These are phyloP conservation scores for Amblyopsis hoosieri DNA, from an alignment of 2,797 vertebrate genomes.

Conservation along the genomic window DNA sequence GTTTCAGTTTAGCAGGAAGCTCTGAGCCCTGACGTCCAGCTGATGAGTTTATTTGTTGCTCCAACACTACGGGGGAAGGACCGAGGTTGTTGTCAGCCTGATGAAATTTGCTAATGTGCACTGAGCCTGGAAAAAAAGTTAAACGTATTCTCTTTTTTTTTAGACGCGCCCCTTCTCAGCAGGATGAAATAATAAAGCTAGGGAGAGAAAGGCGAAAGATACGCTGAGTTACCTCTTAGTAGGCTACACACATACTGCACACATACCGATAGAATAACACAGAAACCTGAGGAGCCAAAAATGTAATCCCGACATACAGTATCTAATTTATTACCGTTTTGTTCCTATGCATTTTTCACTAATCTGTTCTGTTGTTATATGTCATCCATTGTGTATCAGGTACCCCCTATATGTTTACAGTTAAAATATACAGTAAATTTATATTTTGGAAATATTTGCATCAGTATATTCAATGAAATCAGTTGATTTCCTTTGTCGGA, in stretches of 20 bases:
- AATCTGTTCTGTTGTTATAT: background rate
- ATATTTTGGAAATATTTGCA: slow-evolving; percentile 3
- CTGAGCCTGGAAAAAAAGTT: slow-evolving; percentile 28
- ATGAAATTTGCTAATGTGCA: slow-evolving; percentile 36
- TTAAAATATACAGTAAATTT: background rate
- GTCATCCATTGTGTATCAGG: background rate
- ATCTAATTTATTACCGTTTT: too few species aligned
- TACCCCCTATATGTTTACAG: background rate
- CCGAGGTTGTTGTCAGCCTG: slow-evolving; percentile 39
- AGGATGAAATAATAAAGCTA: slow-evolving; percentile 8
- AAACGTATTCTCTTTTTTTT: slow-evolving; percentile 18
- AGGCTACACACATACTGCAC: background rate
- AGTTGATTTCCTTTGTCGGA: slow-evolving; percentile 6
- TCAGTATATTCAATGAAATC: background rate
- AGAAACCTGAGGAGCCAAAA: background rate
- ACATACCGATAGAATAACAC: background rate
- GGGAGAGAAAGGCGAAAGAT: background rate
- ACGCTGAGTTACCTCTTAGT: background rate
- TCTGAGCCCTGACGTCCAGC: slow-evolving; percentile 37
- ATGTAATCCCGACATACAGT: background rate
- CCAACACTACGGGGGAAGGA: slow-evolving; percentile 32
- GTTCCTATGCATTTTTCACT: background rate
- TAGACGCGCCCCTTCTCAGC: slow-evolving; percentile 13
- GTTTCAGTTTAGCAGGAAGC: slow-evolving; percentile 28
- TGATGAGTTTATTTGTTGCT: slow-evolving; percentile 62